These are phyloP conservation scores for Rhinichthys klamathensis DNA, from an alignment of 2,113 vertebrate genomes.

Conservation along the genomic window DNA sequence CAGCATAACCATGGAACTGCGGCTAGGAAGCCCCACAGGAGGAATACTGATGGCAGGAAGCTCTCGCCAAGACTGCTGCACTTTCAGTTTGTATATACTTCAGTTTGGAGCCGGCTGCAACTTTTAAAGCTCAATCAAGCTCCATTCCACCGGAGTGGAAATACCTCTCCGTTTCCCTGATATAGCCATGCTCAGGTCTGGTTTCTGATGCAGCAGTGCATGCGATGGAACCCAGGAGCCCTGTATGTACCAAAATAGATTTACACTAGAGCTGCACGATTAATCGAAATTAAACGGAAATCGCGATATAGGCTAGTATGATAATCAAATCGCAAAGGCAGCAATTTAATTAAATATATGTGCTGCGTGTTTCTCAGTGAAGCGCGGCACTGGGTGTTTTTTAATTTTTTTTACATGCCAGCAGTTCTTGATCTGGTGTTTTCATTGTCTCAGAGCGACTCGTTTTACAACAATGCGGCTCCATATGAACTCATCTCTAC, in stretches of 20 bases:
- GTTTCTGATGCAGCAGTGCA: constrained; percentile 1
- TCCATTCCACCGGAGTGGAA: neutral
- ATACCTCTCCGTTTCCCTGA: neutral
- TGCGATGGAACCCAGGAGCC: neutral
- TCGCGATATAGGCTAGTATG: too few relatives aligned
- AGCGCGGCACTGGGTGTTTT: neutral
- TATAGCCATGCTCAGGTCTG: neutral
- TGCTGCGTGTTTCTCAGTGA: neutral
- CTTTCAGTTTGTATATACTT: constrained; percentile 42
- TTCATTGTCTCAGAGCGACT: neutral
- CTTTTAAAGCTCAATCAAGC: constrained; percentile 11
- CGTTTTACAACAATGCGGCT: neutral
- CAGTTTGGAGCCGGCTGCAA: constrained; percentile 4
- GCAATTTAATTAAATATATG: neutral
- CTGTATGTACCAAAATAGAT: neutral
- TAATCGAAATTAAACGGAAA: neutral
- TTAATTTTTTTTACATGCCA: neutral
- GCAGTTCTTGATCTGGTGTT: neutral
- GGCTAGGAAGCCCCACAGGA: constrained; percentile 44
- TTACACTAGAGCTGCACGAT: neutral
- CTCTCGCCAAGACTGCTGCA: constrained; percentile 25
- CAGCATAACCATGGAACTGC: constrained; percentile 53
- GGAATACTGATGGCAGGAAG: constrained; percentile 44
- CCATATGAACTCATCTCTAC: too few relatives aligned
- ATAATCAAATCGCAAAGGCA: neutral